Conservation (phyloP, 2,888 invertebrate species). For the Malthinus seriepunctatus region DNA sequence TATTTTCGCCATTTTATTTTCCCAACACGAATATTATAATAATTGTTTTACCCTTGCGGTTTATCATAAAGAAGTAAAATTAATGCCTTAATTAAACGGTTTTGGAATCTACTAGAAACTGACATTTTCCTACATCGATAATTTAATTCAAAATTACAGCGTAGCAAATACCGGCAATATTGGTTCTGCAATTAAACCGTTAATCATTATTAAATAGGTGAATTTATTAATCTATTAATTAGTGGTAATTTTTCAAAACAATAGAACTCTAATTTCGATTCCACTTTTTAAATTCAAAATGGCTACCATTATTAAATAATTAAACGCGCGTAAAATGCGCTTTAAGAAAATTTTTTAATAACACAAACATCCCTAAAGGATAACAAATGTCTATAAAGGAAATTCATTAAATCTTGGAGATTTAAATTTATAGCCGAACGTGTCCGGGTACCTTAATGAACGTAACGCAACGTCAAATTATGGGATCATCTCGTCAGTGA, state of each 20-base stretch:
- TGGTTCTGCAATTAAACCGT: slow-evolving; percentile 22
- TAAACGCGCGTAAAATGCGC: no score
- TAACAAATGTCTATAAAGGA: no score
- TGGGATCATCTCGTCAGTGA: slow-evolving; percentile 27
- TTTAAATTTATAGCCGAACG: no score
- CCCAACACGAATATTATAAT: neutral
- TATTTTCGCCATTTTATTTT: neutral
- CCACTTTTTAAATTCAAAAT: no score
- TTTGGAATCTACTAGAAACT: slow-evolving; percentile 5
- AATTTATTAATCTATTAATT: neutral
- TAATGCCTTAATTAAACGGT: slow-evolving; percentile 15
- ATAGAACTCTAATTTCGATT: slow-evolving; percentile 7
- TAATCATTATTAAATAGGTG: slow-evolving; percentile 17
- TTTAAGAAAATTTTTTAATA: no score
- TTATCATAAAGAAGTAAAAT: slow-evolving; percentile 1
- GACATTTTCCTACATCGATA: slow-evolving; percentile 10
- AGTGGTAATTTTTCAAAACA: slow-evolving; percentile 14
- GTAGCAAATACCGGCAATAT: slow-evolving; percentile 19
- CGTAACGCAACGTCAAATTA: slow-evolving; percentile 31
- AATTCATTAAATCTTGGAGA: no score
- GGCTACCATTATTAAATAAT: no score
- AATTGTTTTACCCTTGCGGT: neutral
- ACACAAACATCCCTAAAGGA: no score
- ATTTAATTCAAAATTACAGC: slow-evolving; percentile 18
- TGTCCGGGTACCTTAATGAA: neutral